Evolutionary conservation across 2,113 vertebrate species (phyloP).

Genomic region (Forbesichthys agassizii): DNA sequence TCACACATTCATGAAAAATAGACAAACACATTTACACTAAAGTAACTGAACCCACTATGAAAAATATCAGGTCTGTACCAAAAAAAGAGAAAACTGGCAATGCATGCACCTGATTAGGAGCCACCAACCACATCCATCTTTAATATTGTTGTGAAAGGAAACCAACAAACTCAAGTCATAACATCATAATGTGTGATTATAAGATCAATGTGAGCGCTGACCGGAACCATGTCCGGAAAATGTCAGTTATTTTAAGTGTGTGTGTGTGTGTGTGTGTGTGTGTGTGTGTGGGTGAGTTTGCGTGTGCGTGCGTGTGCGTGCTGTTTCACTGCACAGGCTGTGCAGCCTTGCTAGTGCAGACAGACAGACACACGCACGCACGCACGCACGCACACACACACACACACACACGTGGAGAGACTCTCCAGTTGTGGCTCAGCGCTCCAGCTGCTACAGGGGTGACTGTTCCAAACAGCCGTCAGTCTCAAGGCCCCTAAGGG

Average conservation of each 20-base stretch:
- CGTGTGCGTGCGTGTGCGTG: neutral
- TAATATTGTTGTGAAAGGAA: neutral
- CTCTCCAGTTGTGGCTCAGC: constrained; percentile 25
- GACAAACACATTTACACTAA: too few relatives aligned
- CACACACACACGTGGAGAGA: constrained; percentile 39
- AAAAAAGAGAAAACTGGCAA: neutral
- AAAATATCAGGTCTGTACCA: neutral
- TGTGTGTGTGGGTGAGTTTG: neutral
- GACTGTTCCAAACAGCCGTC: constrained; percentile 58
- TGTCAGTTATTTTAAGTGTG: neutral
- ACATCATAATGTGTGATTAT: neutral
- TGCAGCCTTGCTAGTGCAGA: constrained; percentile 41
- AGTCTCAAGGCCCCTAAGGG: constrained; percentile 33
- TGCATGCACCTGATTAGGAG: neutral
- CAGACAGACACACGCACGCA: constrained; percentile 30
- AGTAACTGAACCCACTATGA: neutral
- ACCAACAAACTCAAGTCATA: neutral
- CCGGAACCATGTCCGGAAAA: constrained; percentile 2
- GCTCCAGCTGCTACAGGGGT: constrained; percentile 46
- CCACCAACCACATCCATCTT: neutral
- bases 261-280: constrained; percentile 1
- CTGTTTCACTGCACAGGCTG: constrained; percentile 26
- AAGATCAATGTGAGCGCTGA: neutral
- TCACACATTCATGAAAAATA: too few relatives aligned
- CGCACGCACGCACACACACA: constrained; percentile 45